phyloP scores from a whole-genome alignment of 2,113 vertebrate species.

The Siniperca chuatsi region DNA sequence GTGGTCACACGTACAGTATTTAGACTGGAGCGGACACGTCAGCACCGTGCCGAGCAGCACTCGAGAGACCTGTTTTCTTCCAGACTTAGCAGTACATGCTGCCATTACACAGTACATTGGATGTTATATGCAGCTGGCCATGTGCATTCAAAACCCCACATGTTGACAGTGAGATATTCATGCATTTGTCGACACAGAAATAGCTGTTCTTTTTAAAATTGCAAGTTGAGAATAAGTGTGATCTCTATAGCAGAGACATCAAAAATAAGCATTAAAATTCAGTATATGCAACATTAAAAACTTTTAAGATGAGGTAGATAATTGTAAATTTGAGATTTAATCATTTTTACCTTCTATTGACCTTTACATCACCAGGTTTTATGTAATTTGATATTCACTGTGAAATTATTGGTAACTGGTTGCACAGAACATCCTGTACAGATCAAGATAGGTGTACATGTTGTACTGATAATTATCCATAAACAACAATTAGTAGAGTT shows the following conservation, averaged over 20 bases:
- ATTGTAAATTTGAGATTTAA: not conserved
- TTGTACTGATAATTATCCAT: not conserved
- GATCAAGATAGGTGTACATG: not conserved
- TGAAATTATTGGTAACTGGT: not conserved
- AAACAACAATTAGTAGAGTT: not conserved
- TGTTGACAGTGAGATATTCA: slow-evolving; percentile 38
- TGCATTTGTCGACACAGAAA: slow-evolving; percentile 24
- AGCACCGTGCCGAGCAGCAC: slow-evolving; percentile 44
- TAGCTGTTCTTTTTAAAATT: not conserved
- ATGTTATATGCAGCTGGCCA: slow-evolving; percentile 52
- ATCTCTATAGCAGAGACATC: not conserved
- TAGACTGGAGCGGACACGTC: slow-evolving; percentile 40
- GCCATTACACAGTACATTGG: slow-evolving; percentile 62
- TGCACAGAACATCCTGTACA: not conserved
- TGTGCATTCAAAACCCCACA: slow-evolving; percentile 37
- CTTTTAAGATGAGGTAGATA: not conserved
- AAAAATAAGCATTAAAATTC: not conserved
- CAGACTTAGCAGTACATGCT: slow-evolving; percentile 47
- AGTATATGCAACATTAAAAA: not conserved
- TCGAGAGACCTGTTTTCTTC: slow-evolving; percentile 56
- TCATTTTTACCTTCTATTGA: not conserved
- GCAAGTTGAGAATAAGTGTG: not conserved
- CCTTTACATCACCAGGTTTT: not conserved
- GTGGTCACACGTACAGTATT: slow-evolving; percentile 18
- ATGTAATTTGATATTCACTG: not conserved